Percentiles rank a stretch among this genome's conserved stretches.
Conservation (phyloP, 1,140 invertebrate genomes). For the Hylyphantes graminicola region DNA sequence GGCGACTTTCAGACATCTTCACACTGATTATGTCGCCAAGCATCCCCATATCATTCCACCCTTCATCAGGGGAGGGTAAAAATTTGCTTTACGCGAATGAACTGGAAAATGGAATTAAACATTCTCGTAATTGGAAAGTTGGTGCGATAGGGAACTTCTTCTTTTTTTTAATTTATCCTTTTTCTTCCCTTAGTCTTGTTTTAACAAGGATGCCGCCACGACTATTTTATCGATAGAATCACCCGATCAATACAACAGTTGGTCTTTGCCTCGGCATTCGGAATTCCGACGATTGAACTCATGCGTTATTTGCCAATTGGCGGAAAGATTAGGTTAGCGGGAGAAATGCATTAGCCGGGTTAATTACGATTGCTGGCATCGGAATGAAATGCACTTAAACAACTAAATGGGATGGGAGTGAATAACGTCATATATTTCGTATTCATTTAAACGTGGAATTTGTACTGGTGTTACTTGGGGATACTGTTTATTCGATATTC, state of each 20-base stretch:
- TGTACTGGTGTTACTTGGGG: no score
- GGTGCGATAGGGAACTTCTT: conserved; percentile 7
- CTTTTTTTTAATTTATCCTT: neutral
- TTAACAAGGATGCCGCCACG: conserved; percentile 46
- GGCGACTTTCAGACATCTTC: no score
- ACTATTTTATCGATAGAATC: conserved; percentile 50
- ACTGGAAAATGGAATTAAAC: conserved; percentile 61
- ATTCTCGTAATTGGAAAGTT: conserved; percentile 60
- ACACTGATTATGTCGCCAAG: no score
- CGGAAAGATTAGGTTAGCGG: neutral
- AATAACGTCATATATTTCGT: no score
- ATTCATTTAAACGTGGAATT: no score
- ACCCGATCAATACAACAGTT: conserved; percentile 53
- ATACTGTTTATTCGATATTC: no score
- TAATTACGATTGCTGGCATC: conserved; percentile 4
- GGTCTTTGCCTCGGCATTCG: conserved; percentile 9
- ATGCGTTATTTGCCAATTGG: neutral
- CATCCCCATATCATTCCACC: no score
- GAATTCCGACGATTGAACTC: neutral
- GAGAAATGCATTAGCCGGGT: conserved; percentile 1
- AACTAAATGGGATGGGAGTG: no score
- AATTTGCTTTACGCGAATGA: conserved; percentile 56
- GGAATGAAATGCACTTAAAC: neutral
- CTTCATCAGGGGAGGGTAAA: neutral
- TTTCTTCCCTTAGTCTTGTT: conserved; percentile 20